Percentiles rank a stretch among this genome's conserved stretches.
Evolutionary conservation across 2,888 invertebrate genomes (phyloP).

Genomic region (Clepsis dumicolana): DNA sequence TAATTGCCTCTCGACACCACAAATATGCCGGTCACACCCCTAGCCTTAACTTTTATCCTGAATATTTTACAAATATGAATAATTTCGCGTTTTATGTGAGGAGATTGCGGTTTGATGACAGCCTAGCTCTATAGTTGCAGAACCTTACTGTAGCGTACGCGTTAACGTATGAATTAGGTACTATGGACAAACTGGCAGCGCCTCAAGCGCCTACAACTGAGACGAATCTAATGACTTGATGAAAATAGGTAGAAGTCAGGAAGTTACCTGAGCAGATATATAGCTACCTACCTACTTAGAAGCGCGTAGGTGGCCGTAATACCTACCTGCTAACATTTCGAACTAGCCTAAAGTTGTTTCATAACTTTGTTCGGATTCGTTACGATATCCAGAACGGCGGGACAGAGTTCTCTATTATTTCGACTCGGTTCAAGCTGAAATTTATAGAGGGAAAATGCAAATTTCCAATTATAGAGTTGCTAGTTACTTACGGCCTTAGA

Average conservation of each 20-base stretch:
- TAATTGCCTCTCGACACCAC: slow-evolving; percentile 65
- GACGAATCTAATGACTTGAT: no score
- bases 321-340: not conserved
- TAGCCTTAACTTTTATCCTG: slow-evolving; percentile 21
- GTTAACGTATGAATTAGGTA: not conserved
- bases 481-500: not conserved
- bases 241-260: no score
- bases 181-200: no score
- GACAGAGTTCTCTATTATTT: slow-evolving; percentile 2
- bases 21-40: slow-evolving; percentile 40
- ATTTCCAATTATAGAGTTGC: slow-evolving; percentile 2
- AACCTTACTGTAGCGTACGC: no score
- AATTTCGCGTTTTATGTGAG: slow-evolving; percentile 11
- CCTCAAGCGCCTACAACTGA: no score
- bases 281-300: no score
- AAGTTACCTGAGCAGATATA: no score
- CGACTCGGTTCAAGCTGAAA: slow-evolving; percentile 1
- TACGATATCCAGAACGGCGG: not conserved
- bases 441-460: slow-evolving; percentile 8
- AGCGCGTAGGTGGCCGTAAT: no score
- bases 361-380: slow-evolving; percentile 1
- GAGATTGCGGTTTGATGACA: not conserved
- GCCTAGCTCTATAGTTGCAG: no score
- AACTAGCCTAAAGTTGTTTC: not conserved
- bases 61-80: slow-evolving; percentile 9